A percentile compares a stretch with the other conserved stretches of the same genome.
These are phyloP conservation scores for Mormyrus iriodes DNA, from an alignment of 2,113 vertebrate species.

Conservation along the genomic window DNA sequence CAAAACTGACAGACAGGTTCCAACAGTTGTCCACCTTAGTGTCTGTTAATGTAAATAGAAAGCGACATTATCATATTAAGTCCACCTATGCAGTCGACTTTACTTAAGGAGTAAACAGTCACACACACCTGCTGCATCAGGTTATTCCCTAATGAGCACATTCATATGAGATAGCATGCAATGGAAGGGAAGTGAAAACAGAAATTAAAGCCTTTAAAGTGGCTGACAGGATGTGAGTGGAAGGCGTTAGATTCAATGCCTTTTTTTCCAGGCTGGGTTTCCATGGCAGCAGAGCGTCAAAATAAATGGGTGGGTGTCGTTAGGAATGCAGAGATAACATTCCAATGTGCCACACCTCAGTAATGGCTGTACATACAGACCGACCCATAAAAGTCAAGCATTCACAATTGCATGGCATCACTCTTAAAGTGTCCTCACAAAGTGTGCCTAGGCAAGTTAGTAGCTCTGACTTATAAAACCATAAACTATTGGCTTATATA, in stretches of 20 bases:
- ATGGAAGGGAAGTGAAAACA: conserved; percentile 29
- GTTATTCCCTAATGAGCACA: conserved; percentile 7
- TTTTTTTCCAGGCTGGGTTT: conserved; percentile 41
- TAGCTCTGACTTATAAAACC: not conserved
- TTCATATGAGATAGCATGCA: not conserved
- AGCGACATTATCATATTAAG: not conserved
- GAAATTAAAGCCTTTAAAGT: conserved; percentile 31
- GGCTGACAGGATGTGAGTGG: conserved; percentile 31
- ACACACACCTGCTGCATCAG: not conserved
- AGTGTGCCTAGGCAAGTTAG: conserved; percentile 2
- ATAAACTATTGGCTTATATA: not conserved
- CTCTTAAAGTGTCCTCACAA: not conserved
- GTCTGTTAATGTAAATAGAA: not conserved
- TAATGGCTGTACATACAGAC: not conserved
- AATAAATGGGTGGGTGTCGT: conserved; percentile 44
- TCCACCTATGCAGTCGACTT: not conserved
- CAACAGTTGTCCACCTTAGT: not conserved
- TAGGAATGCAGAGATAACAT: conserved; percentile 55
- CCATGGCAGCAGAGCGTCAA: conserved; percentile 42
- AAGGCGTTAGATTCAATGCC: conserved; percentile 44
- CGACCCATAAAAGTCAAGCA: conserved; percentile 5
- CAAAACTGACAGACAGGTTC: not conserved
- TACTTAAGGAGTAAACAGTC: not conserved
- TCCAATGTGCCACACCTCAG: conserved; percentile 40
- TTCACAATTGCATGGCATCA: not conserved